Percentiles rank a stretch among this genome's conserved stretches.
phyloP scores from a whole-genome alignment of 1,140 invertebrate genomes.

The Proctacanthus coquilletti region DNA sequence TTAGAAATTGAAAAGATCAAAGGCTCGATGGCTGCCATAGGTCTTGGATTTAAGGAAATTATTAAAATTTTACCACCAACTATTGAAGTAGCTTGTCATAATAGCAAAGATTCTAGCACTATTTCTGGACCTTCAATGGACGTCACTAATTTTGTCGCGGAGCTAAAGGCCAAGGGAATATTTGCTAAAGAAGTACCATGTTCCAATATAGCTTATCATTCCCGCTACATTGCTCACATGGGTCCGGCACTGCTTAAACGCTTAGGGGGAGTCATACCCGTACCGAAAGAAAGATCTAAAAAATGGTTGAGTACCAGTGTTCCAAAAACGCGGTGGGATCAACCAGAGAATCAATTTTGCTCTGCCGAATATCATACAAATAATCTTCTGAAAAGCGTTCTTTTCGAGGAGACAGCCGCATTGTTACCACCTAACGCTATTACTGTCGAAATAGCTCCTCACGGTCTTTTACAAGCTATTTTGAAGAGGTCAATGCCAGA shows the following conservation, averaged over 20 bases:
- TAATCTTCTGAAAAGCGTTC: constrained; percentile 62
- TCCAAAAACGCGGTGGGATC: constrained; percentile 49
- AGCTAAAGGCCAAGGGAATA: constrained; percentile 48
- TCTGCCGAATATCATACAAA: constrained; percentile 84
- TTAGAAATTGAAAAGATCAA: constrained; percentile 51
- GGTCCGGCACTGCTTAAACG: constrained; percentile 52
- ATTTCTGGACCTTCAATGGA: constrained; percentile 59
- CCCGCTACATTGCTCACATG: constrained; percentile 50
- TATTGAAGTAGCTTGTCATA: constrained; percentile 72
- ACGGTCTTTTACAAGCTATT: constrained; percentile 57
- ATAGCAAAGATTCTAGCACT: constrained; percentile 60
- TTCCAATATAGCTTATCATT: constrained; percentile 67
- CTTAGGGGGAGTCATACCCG: constrained; percentile 46
- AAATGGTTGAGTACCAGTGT: constrained; percentile 77
- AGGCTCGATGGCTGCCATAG: constrained; percentile 70
- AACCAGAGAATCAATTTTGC: constrained; percentile 43
- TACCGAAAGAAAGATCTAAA: constrained; percentile 47
- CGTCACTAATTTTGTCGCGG: constrained; percentile 47
- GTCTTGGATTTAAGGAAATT: constrained; percentile 38
- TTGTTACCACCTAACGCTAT: constrained; percentile 63
- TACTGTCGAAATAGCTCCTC: constrained; percentile 61
- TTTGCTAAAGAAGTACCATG: constrained; percentile 66
- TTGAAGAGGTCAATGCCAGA: constrained; percentile 37
- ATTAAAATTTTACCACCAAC: constrained; percentile 40
- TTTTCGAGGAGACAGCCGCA: constrained; percentile 63